These are phyloP conservation scores for Drosophila aff. DNA, from an alignment of 1,140 invertebrate genomes.

Conservation along the genomic window DNA sequence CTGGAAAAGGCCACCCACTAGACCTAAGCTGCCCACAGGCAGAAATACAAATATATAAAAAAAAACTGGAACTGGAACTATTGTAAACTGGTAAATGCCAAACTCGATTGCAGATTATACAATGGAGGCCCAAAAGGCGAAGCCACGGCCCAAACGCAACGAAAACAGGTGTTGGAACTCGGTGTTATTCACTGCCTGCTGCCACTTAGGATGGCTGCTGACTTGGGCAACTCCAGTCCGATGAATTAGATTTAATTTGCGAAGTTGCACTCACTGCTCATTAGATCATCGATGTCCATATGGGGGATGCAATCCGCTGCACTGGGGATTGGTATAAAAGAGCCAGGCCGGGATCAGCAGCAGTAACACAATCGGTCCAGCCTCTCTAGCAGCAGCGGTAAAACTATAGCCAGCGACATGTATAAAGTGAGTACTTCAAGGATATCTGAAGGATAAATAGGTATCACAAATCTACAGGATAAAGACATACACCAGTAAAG, in stretches of 20 bases:
- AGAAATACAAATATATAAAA: background rate
- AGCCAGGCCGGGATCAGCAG: conserved; percentile 1
- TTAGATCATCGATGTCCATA: conserved; percentile 67
- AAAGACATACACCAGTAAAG: background rate
- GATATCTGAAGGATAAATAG: background rate
- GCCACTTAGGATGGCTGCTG: conserved; percentile 40
- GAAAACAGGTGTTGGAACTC: conserved; percentile 53
- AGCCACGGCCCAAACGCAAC: conserved; percentile 29
- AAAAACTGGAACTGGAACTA: conserved; percentile 38
- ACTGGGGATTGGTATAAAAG: conserved; percentile 60
- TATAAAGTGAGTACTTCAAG: conserved; percentile 54
- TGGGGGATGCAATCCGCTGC: conserved; percentile 31
- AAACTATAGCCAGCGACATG: conserved; percentile 42
- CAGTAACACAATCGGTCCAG: conserved; percentile 42
- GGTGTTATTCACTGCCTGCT: conserved; percentile 1
- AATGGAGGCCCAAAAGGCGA: conserved; percentile 50
- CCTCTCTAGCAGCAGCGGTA: conserved; percentile 14
- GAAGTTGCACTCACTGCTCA: conserved; percentile 23
- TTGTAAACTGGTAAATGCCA: conserved; percentile 54
- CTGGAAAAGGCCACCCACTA: conserved; percentile 44
- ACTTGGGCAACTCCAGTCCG: conserved; percentile 19
- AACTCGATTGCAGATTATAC: conserved; percentile 54
- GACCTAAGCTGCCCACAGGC: conserved; percentile 29
- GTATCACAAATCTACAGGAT: background rate
- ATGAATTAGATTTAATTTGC: conserved; percentile 27